Evolutionary conservation across 2,113 vertebrate species (phyloP).

Genomic region (Alligator sinensis): DNA sequence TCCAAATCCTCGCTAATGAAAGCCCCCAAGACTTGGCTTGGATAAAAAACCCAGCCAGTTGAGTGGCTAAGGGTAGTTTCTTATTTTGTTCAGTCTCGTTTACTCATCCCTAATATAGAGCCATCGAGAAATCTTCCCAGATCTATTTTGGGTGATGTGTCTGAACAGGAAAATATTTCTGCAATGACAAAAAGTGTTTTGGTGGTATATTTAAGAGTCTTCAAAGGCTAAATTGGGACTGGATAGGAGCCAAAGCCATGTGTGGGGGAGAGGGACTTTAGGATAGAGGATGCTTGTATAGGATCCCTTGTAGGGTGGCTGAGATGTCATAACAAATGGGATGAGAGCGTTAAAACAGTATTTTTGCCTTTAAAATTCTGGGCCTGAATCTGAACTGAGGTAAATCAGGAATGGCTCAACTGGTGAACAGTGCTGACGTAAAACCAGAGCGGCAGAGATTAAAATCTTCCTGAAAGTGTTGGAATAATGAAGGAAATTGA

Average conservation of each 20-base stretch:
- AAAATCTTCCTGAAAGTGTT: not conserved
- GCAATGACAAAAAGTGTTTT: constrained; percentile 46
- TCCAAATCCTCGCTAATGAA: not conserved
- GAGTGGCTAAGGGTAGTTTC: constrained; percentile 26
- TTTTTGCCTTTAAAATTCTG: not conserved
- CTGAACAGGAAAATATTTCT: constrained; percentile 45
- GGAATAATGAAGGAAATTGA: not conserved
- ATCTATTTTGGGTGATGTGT: constrained; percentile 63
- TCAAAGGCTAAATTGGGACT: constrained; percentile 49
- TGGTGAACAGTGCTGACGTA: not conserved
- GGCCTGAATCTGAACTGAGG: not conserved
- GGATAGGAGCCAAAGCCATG: constrained; percentile 31
- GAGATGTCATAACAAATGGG: accelerated
- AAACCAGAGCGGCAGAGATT: not conserved
- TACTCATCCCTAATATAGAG: constrained; percentile 34
- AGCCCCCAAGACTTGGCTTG: not conserved
- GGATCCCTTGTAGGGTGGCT: not conserved
- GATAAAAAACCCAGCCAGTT: not conserved
- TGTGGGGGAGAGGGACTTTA: not conserved
- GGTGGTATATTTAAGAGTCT: constrained; percentile 31
- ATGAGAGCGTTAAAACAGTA: not conserved
- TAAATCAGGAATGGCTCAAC: not conserved
- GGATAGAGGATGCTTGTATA: not conserved
- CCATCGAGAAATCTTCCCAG: constrained; percentile 50
- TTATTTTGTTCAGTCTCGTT: constrained; percentile 41